phyloP scores from a whole-genome alignment of 2,113 vertebrate species.

The Nothocercus julius region DNA sequence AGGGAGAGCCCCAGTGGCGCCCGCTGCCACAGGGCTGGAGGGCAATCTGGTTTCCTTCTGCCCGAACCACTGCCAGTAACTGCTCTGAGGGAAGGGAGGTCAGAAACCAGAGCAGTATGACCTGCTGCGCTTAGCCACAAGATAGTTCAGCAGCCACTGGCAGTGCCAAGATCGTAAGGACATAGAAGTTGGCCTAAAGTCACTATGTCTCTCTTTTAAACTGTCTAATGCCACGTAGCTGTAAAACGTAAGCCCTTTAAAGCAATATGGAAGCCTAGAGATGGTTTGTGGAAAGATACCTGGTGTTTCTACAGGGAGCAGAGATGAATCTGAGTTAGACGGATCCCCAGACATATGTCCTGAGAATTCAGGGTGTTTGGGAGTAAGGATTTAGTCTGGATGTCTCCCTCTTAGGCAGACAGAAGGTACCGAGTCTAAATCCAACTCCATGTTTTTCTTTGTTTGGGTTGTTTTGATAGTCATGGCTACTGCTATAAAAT shows the following conservation, averaged over 20 bases:
- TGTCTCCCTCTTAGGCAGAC: background rate
- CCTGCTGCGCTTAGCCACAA: background rate
- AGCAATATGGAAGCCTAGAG: background rate
- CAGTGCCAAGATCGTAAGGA: background rate
- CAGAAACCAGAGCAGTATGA: slow-evolving; percentile 4
- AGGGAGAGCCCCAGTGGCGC: background rate
- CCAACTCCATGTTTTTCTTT: slow-evolving; percentile 54
- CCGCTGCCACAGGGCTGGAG: background rate
- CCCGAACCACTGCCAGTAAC: background rate
- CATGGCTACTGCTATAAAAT: slow-evolving; percentile 63
- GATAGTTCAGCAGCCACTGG: background rate
- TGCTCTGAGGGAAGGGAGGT: background rate
- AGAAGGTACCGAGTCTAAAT: slow-evolving; percentile 38
- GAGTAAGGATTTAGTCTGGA: slow-evolving; percentile 36
- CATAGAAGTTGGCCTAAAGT: background rate
- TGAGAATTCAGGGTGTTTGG: slow-evolving; percentile 11
- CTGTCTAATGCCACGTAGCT: background rate
- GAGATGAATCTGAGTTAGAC: background rate
- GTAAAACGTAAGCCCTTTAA: background rate
- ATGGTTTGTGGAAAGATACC: background rate
- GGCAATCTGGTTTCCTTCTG: background rate
- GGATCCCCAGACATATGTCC: background rate
- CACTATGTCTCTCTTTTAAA: background rate
- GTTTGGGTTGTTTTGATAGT: slow-evolving; percentile 59
- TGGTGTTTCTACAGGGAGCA: background rate